phyloP scores from a whole-genome alignment of 2,797 vertebrate genomes.

The Cirrhinus molitorella region DNA sequence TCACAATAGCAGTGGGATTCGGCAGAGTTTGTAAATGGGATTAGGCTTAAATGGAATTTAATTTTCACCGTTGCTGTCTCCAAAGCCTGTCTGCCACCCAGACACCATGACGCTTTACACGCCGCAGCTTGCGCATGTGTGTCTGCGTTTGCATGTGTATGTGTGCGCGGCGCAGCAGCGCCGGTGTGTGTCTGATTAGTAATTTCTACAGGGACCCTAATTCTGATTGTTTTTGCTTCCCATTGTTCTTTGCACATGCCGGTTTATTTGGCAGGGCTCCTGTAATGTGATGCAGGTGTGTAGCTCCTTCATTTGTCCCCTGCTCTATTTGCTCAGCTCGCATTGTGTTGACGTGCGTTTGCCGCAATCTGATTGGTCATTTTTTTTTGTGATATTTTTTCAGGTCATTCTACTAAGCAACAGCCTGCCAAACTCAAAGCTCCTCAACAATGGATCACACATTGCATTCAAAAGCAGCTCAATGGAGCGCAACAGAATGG shows the following conservation, averaged over 20 bases:
- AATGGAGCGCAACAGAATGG: slow-evolving; percentile 10
- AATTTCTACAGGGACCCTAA: slow-evolving; percentile 42
- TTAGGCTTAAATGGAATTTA: slow-evolving; percentile 86
- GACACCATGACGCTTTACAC: slow-evolving; percentile 75
- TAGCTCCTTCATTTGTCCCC: slow-evolving; percentile 45
- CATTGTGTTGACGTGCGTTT: background rate
- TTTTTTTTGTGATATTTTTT: background rate
- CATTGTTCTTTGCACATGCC: slow-evolving; percentile 25
- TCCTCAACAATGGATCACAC: slow-evolving; percentile 1
- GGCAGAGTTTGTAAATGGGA: slow-evolving; percentile 82
- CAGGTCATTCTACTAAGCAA: slow-evolving; percentile 20
- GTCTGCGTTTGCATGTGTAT: slow-evolving; percentile 30
- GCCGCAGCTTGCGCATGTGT: slow-evolving; percentile 43
- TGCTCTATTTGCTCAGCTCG: slow-evolving; percentile 21
- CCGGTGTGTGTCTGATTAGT: slow-evolving; percentile 33
- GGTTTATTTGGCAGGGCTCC: slow-evolving; percentile 29
- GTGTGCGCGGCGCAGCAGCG: background rate
- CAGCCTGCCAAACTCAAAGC: background rate
- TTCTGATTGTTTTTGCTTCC: slow-evolving; percentile 35
- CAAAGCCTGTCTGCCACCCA: slow-evolving; percentile 79
- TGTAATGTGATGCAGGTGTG: slow-evolving; percentile 32
- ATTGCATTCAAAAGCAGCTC: slow-evolving; percentile 4
- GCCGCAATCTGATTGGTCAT: slow-evolving; percentile 14
- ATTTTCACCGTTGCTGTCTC: slow-evolving; percentile 81
- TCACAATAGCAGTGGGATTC: slow-evolving; percentile 78